phyloP scores from a whole-genome alignment of 2,888 invertebrate genomes.

The Eledona agricola region DNA sequence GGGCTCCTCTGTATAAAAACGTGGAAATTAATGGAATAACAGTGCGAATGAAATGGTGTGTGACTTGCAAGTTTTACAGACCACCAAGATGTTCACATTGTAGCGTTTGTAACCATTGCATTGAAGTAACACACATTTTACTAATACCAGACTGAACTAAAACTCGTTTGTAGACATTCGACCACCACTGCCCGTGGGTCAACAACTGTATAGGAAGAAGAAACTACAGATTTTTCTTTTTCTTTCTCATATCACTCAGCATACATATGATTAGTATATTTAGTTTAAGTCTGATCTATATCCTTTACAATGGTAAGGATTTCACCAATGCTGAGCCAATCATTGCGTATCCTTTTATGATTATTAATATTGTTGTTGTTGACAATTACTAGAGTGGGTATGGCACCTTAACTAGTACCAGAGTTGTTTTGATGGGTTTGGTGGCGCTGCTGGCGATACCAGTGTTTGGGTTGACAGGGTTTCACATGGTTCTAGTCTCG shows the following conservation, averaged over 20 bases:
- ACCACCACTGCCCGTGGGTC: constrained; percentile 99
- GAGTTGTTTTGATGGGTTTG: constrained; percentile 90
- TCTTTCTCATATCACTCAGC: constrained; percentile 95
- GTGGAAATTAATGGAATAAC: constrained; percentile 98
- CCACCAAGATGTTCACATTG: constrained; percentile 99
- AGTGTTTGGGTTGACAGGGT: constrained; percentile 96
- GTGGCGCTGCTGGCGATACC: constrained; percentile 93
- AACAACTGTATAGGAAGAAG: constrained; percentile 97
- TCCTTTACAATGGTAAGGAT: constrained; percentile 84
- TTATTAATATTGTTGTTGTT: constrained; percentile 2
- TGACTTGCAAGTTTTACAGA: constrained; percentile 99
- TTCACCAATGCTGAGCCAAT: constrained; percentile 83
- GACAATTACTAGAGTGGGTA: not conserved
- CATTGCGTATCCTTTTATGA: constrained; percentile 82
- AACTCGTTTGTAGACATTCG: constrained; percentile 85
- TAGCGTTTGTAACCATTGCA: constrained; percentile 98
- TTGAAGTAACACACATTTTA: constrained; percentile 74
- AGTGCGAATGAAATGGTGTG: constrained; percentile 99
- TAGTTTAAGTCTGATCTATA: constrained; percentile 89
- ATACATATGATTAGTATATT: constrained; percentile 99
- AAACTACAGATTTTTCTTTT: constrained; percentile 98
- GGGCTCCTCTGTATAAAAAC: constrained; percentile 95
- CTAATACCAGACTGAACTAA: not conserved
- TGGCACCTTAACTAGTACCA: constrained; percentile 57
- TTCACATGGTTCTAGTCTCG: constrained; percentile 96